Conservation (phyloP, 2,113 vertebrate species). For the Caranx melampygus region DNA sequence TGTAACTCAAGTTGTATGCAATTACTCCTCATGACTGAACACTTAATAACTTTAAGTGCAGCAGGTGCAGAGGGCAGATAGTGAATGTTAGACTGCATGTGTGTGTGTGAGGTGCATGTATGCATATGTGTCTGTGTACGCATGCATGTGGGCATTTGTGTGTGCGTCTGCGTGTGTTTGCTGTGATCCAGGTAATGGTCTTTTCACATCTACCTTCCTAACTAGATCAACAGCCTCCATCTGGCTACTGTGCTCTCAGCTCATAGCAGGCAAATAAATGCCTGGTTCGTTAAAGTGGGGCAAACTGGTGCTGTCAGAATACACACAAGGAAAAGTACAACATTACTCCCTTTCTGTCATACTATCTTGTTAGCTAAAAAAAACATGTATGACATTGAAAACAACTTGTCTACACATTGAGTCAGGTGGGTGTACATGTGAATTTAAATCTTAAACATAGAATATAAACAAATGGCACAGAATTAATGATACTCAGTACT, state of each 20-base stretch:
- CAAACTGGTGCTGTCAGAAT: conserved; percentile 38
- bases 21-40: conserved; percentile 22
- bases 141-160: conserved; percentile 47
- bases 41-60: conserved; percentile 51
- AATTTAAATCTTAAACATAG: conserved; percentile 7
- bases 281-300: conserved; percentile 57
- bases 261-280: conserved; percentile 73
- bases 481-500: not conserved
- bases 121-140: conserved; percentile 44
- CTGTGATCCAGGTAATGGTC: conserved; percentile 77
- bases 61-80: conserved; percentile 56
- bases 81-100: conserved; percentile 33
- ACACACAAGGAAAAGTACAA: conserved; percentile 32
- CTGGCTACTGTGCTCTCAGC: conserved; percentile 75
- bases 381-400: not conserved
- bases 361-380: not conserved
- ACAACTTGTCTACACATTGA: conserved; percentile 17
- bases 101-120: not conserved
- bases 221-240: conserved; percentile 83
- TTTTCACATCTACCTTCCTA: conserved; percentile 75
- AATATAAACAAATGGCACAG: not conserved
- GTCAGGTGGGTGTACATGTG: not conserved
- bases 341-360: not conserved
- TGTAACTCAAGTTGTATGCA: conserved; percentile 6
- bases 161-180: conserved; percentile 71